Conservation (phyloP, 1,140 invertebrate species). For the Hyposmocoma kahamanoa region DNA sequence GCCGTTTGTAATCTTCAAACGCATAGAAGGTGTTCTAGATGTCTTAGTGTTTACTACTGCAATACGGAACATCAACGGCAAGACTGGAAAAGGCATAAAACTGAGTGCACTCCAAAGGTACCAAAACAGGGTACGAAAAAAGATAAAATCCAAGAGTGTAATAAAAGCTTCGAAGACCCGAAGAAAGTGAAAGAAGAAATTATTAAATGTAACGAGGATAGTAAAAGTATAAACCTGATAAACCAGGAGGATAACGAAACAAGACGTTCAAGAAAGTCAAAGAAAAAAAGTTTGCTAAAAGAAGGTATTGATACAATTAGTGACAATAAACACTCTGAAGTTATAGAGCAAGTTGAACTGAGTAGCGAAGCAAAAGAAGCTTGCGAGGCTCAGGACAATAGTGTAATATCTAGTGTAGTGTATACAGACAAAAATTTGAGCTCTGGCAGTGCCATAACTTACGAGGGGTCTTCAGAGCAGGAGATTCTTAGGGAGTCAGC, state of each 20-base stretch:
- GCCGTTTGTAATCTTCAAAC: conserved; percentile 80
- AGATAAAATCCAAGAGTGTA: conserved; percentile 33
- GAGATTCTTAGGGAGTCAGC: conserved; percentile 77
- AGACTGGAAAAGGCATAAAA: conserved; percentile 85
- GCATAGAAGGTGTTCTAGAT: conserved; percentile 83
- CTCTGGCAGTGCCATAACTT: conserved; percentile 68
- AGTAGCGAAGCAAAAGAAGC: conserved; percentile 15
- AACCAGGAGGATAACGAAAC: conserved; percentile 18
- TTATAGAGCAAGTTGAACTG: conserved; percentile 25
- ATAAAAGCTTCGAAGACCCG: conserved; percentile 25
- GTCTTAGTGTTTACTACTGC: conserved; percentile 84
- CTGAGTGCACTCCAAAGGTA: conserved; percentile 64
- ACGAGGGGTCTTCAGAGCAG: conserved; percentile 80
- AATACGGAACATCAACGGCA: conserved; percentile 84
- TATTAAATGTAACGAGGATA: conserved; percentile 12
- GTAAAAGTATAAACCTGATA: conserved; percentile 13
- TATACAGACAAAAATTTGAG: conserved; percentile 47
- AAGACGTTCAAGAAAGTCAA: conserved; percentile 45
- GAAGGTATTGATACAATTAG: conserved; percentile 3
- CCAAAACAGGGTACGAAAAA: conserved; percentile 44
- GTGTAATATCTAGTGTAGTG: conserved; percentile 61
- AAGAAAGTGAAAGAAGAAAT: conserved; percentile 17
- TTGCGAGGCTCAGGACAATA: conserved; percentile 31
- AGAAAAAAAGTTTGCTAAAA: conserved; percentile 39
- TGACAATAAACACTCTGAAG: conserved; percentile 29